A percentile compares a stretch with the other conserved stretches of the same genome.
Conservation (phyloP, 1,140 invertebrate genomes). For the Drosophila athabasca region DNA sequence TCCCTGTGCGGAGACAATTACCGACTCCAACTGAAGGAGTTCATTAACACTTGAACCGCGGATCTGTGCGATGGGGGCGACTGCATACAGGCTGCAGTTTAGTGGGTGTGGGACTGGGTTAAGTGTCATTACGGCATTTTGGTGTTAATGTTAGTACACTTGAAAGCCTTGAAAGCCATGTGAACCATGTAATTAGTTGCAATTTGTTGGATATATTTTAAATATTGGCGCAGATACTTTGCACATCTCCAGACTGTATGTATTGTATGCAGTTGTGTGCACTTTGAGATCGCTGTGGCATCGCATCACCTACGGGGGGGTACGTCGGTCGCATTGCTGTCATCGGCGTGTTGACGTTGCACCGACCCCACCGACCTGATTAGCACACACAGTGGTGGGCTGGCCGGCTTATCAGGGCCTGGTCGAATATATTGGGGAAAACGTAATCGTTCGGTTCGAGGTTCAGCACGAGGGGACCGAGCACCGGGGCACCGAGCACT, state of each 20-base stretch:
- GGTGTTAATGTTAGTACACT: background rate
- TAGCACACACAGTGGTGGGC: slow-evolving; percentile 19
- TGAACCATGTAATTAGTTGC: slow-evolving; percentile 31
- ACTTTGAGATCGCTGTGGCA: slow-evolving; percentile 46
- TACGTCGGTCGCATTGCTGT: slow-evolving; percentile 13
- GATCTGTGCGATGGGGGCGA: background rate
- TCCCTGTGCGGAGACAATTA: slow-evolving; percentile 30
- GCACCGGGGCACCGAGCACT: background rate
- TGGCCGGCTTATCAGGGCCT: slow-evolving; percentile 38
- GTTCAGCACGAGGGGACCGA: slow-evolving; percentile 27
- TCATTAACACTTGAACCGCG: slow-evolving; percentile 51
- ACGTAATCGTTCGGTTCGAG: slow-evolving; percentile 23
- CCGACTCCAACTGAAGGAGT: background rate
- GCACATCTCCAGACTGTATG: slow-evolving; percentile 16
- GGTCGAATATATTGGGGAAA: slow-evolving; percentile 19
- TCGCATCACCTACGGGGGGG: slow-evolving; percentile 22
- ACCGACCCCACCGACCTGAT: slow-evolving; percentile 39
- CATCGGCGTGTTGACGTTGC: slow-evolving; percentile 9
- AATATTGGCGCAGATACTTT: slow-evolving; percentile 47
- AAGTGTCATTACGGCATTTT: slow-evolving; percentile 3
- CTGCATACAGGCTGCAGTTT: background rate
- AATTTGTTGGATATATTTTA: slow-evolving; percentile 38
- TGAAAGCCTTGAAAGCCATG: background rate
- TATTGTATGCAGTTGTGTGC: slow-evolving; percentile 17
- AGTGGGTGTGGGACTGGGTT: background rate